Evolutionary conservation across 2,888 invertebrate species (phyloP).

Genomic region (Synanthedon andrenaeformis): DNA sequence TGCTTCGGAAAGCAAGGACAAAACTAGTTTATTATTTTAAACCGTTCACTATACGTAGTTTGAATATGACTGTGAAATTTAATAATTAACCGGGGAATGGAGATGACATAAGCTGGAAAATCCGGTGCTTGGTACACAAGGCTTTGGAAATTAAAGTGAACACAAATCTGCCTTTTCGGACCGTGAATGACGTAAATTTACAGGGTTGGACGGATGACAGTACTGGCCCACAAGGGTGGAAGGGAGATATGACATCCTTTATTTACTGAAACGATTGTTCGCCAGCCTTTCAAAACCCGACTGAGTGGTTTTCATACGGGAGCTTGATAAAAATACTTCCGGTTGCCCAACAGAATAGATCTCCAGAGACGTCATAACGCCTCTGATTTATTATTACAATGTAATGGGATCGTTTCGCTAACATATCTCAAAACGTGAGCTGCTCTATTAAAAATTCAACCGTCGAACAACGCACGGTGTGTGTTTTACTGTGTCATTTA

Average conservation of each 20-base stretch:
- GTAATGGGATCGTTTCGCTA: slow-evolving; percentile 3
- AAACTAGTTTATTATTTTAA: not conserved
- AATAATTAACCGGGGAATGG: not conserved
- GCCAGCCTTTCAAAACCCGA: slow-evolving; percentile 27
- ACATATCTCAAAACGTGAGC: not conserved
- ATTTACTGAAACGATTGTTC: slow-evolving; percentile 42
- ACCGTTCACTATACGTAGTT: not conserved
- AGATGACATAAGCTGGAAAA: not conserved
- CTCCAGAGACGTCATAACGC: slow-evolving; percentile 5
- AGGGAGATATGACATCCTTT: slow-evolving; percentile 36
- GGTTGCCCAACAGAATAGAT: slow-evolving; percentile 7
- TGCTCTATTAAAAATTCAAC: not conserved
- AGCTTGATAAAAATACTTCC: slow-evolving; percentile 36
- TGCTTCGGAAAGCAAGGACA: slow-evolving; percentile 4
- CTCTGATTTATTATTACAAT: slow-evolving; percentile 4
- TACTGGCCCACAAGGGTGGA: slow-evolving; percentile 26
- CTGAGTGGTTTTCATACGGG: slow-evolving; percentile 35
- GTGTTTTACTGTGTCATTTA: too few relatives aligned
- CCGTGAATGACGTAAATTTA: slow-evolving; percentile 19
- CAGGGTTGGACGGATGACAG: slow-evolving; percentile 14
- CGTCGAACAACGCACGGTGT: not conserved
- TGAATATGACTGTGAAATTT: not conserved
- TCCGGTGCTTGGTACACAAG: not conserved
- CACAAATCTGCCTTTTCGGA: slow-evolving; percentile 1
- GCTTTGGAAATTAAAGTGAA: not conserved